Evolutionary conservation across 2,888 invertebrate genomes (phyloP).

Genomic region (Ditylenchus weischeri): DNA sequence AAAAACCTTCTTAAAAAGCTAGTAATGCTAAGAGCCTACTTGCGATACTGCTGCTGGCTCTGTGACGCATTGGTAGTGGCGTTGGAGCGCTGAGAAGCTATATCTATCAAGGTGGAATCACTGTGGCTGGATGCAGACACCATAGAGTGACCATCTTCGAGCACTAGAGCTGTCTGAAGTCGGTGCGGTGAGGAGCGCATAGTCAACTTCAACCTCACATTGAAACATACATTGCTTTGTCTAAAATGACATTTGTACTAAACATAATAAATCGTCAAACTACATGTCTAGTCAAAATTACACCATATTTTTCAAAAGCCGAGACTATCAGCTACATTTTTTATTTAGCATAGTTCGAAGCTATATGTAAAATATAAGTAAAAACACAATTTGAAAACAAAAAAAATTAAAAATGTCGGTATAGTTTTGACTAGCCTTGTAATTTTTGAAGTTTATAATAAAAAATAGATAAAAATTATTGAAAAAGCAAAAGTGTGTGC

Average conservation of each 20-base stretch:
- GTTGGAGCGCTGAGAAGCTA: constrained; percentile 10
- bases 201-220: not conserved
- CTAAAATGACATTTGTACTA: not conserved
- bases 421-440: no score
- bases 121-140: constrained; percentile 12
- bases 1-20: not conserved
- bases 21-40: constrained; percentile 4
- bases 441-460: no score
- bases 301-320: not conserved
- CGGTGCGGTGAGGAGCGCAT: constrained; percentile 14
- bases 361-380: no score
- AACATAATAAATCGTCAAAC: no score
- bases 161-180: not conserved
- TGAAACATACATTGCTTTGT: not conserved
- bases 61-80: not conserved
- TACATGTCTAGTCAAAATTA: no score
- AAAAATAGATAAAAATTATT: not conserved
- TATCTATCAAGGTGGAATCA: constrained; percentile 9
- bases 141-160: constrained; percentile 11
- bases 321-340: no score
- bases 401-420: no score
- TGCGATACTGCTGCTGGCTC: constrained; percentile 13
- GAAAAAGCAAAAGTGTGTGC: not conserved
- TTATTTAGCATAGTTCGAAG: no score
- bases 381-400: no score